Conservation (phyloP, 2,888 invertebrate genomes). For the Macrosiphum euphorbiae region DNA sequence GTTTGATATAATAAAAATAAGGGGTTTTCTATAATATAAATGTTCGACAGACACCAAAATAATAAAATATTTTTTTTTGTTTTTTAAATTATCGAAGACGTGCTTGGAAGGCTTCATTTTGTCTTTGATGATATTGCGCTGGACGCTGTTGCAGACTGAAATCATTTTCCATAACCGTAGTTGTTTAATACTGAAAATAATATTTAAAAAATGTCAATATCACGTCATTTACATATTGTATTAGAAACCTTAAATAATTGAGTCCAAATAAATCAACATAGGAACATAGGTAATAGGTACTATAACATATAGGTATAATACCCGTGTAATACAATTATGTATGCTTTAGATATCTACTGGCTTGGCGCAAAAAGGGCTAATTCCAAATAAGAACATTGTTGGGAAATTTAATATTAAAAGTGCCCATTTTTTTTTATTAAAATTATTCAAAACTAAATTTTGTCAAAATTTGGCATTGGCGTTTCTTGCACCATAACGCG, state of each 20-base stretch:
- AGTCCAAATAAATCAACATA: not conserved
- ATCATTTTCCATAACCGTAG: slow-evolving; percentile 41
- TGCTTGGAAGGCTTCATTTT: not conserved
- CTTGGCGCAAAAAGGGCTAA: not conserved
- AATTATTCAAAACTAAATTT: not conserved
- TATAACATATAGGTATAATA: not conserved
- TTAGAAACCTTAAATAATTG: not conserved
- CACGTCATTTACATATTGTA: not conserved
- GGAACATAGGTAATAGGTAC: not conserved
- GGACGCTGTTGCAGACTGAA: not conserved
- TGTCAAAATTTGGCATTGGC: not conserved
- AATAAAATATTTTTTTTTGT: slow-evolving; percentile 26
- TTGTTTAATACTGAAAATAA: slow-evolving; percentile 32
- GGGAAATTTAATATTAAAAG: not conserved
- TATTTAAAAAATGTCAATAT: not conserved
- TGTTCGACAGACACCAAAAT: slow-evolving; percentile 35
- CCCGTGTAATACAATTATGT: too few species aligned
- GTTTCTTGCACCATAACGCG: not conserved
- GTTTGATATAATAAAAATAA: not conserved
- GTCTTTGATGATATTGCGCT: not conserved
- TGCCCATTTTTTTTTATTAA: too few species aligned
- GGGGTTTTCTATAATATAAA: not conserved
- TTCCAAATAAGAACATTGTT: not conserved
- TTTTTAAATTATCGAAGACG: not conserved
- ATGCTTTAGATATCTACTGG: not conserved